Evolutionary conservation across 37 sponge, comb jelly and placozoan genomes (phyloP).

Genomic region (Eunapius fragilis): DNA sequence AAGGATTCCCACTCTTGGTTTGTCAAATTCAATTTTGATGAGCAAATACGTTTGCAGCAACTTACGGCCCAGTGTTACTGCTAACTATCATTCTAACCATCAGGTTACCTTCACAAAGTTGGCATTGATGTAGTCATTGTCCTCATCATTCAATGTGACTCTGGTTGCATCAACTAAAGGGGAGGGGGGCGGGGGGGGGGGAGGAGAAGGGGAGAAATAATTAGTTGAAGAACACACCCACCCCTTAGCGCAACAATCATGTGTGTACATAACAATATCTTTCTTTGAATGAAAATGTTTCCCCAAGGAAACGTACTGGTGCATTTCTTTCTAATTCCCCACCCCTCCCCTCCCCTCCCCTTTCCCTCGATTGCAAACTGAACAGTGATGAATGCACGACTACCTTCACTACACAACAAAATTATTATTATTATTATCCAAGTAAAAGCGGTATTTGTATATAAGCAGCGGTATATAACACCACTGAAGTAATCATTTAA

Average conservation of each 20-base stretch:
- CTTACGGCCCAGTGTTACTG: too few relatives aligned
- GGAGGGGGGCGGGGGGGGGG: too few relatives aligned
- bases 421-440: too few relatives aligned
- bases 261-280: not conserved
- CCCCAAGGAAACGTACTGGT: not conserved
- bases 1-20: too few relatives aligned
- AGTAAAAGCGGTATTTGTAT: too few relatives aligned
- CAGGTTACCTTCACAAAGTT: conserved; percentile 78
- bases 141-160: conserved; percentile 55
- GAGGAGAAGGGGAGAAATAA: not conserved
- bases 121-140: conserved; percentile 92
- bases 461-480: too few relatives aligned
- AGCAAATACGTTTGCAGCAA: too few relatives aligned
- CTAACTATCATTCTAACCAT: not conserved
- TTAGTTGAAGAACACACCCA: not conserved
- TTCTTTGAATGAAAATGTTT: not conserved
- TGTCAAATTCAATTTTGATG: not conserved
- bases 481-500: too few relatives aligned
- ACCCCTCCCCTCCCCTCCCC: not conserved
- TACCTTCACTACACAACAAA: too few relatives aligned
- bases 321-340: not conserved
- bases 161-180: conserved; percentile 77
- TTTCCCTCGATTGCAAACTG: not conserved
- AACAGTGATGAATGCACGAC: not conserved
- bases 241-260: not conserved